Base-by-base conservation (phyloP, 2,888 invertebrate genomes). In the Eupithecia pulchellata region DNA sequence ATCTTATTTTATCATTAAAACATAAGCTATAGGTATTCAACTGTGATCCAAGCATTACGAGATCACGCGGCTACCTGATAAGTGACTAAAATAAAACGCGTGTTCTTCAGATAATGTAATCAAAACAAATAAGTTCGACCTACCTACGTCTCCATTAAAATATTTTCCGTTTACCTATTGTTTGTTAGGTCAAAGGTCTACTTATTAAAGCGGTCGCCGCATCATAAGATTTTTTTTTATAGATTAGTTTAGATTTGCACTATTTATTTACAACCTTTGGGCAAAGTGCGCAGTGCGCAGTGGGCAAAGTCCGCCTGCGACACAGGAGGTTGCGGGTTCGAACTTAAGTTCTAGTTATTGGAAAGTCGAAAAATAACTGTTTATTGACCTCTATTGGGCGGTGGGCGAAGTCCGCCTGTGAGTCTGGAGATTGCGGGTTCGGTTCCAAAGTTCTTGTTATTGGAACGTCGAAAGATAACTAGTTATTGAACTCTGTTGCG, bases 1-100 rank as follows among this genome's bases (percentile, higher is more conserved):
- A 68, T 74, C 73, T 79, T 66, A 63, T 79, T 70, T 82, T 86
- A 85, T 86, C 81, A 77, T 77, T 70, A n/a, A n/a, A n/a, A n/a
- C n/a, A 77, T 75, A 72, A 75, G 73, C 67, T 74, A 80, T 79
- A 76, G 58, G 61, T 60, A 32, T 73, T 77, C 74, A 69, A 77
- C 75, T 73, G 77, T 81, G 76, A 80, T 81, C 79, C 69, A 77
- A 79, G 66, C 58, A 39, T 69, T 62, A 64, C 71, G 34, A 34
- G 64, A 76, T 85, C 83, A 81, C 83, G 81, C 75, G 78, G 73
- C 76, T 58, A 42, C 17, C 74, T 78, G 75, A 74, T 78, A 81
- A 80, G 80, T 79, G 78, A 77, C 76, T 67, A 52, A 55, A 32
- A 25, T 36, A 72, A 74, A 71, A 67, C 73, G 79, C 80, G 83